Evolutionary conservation across 2,888 invertebrate species (phyloP).

Genomic region (Pyrgus malvae): DNA sequence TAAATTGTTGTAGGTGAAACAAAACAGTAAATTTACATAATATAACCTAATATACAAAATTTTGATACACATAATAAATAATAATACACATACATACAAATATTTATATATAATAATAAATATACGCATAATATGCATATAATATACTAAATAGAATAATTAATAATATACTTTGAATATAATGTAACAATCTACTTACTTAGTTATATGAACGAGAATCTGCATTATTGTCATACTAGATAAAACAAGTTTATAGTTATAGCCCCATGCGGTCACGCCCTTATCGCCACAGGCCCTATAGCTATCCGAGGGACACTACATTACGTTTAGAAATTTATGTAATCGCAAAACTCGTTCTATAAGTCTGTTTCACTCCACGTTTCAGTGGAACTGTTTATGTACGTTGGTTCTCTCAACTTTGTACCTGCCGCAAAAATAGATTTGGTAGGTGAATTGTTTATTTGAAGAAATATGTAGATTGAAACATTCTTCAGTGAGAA

Average conservation of each 20-base stretch:
- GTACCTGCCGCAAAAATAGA: not conserved
- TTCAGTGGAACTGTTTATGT: constrained; percentile 1
- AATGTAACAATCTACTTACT: too few species aligned
- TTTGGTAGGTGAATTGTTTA: not conserved
- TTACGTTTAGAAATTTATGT: constrained; percentile 26
- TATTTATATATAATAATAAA: too few species aligned
- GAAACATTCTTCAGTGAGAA: not conserved
- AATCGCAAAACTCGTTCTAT: constrained; percentile 16
- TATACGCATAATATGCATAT: too few species aligned
- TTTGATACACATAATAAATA: too few species aligned
- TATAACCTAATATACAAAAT: too few species aligned
- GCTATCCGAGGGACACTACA: constrained; percentile 15
- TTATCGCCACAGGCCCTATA: constrained; percentile 5
- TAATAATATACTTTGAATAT: too few species aligned
- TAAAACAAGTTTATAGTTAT: not conserved
- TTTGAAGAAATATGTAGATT: not conserved
- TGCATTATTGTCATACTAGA: too few species aligned
- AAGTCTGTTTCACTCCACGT: not conserved
- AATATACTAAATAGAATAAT: too few species aligned
- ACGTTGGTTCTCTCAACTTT: not conserved
- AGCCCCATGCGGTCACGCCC: not conserved
- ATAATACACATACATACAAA: too few species aligned
- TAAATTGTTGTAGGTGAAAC: too few species aligned
- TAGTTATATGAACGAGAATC: too few species aligned
- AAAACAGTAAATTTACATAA: too few species aligned